Percentiles rank a stretch among this genome's conserved stretches.
These are phyloP conservation scores for Andrena camellia DNA, from an alignment of 2,888 invertebrate species.

Conservation along the genomic window DNA sequence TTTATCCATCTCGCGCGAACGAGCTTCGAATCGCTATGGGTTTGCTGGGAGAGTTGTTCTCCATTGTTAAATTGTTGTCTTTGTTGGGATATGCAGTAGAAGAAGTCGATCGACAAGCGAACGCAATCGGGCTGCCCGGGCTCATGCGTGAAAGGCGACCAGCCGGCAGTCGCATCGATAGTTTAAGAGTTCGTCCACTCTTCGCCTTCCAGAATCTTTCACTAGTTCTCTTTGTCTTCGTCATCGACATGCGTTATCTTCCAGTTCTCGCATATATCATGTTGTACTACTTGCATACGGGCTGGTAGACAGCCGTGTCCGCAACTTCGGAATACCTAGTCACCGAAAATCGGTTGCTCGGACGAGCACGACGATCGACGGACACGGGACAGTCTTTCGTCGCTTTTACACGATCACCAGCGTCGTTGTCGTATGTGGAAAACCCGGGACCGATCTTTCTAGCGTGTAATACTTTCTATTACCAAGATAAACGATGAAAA, in stretches of 20 bases:
- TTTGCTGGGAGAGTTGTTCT: background rate
- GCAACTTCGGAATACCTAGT: constrained; percentile 42
- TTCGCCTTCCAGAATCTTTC: constrained; percentile 80
- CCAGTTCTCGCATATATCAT: constrained; percentile 58
- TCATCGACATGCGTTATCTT: constrained; percentile 66
- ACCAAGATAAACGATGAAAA: constrained; percentile 49
- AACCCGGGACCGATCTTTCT: constrained; percentile 67
- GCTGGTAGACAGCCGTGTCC: constrained; percentile 35
- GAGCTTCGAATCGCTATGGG: background rate
- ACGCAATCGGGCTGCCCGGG: constrained; percentile 63
- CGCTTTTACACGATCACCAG: constrained; percentile 40
- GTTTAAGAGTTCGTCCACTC: constrained; percentile 78
- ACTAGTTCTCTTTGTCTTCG: constrained; percentile 66
- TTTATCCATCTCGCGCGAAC: too few species aligned
- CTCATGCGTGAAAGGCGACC: constrained; percentile 20
- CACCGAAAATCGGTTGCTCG: constrained; percentile 38
- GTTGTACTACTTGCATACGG: constrained; percentile 47
- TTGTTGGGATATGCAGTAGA: background rate
- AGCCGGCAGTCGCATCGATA: constrained; percentile 62
- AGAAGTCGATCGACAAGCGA: constrained; percentile 70
- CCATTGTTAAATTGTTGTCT: too few species aligned
- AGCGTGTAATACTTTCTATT: constrained; percentile 60
- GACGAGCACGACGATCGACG: constrained; percentile 17
- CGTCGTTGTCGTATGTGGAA: constrained; percentile 38
- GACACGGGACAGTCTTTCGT: constrained; percentile 36